These are phyloP conservation scores for Alligator sinensis DNA, from an alignment of 2,113 vertebrate species.

Conservation along the genomic window DNA sequence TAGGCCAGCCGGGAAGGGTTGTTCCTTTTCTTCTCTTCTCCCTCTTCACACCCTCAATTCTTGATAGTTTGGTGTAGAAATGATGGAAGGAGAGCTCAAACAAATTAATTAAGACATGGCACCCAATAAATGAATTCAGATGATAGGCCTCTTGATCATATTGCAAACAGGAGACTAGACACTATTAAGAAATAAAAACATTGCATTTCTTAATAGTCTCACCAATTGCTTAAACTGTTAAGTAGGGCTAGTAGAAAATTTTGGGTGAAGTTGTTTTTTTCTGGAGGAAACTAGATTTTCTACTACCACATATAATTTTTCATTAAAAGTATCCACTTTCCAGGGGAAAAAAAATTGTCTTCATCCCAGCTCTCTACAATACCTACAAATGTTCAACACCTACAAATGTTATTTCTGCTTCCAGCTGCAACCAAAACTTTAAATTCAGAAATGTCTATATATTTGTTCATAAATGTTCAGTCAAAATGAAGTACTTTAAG, in stretches of 20 bases:
- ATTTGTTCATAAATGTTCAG: not conserved
- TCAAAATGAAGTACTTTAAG: not conserved
- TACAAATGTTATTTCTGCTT: fast-evolving
- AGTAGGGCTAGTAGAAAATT: not conserved
- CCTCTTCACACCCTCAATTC: too few relatives aligned
- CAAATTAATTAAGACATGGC: not conserved
- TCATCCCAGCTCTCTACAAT: too few relatives aligned
- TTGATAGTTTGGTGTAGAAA: not conserved
- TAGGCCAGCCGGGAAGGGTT: too few relatives aligned
- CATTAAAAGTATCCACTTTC: not conserved
- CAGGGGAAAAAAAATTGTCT: not conserved
- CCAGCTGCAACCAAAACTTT: not conserved
- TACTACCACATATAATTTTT: not conserved
- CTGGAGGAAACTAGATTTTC: not conserved
- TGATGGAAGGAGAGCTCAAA: not conserved
- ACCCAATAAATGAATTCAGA: not conserved
- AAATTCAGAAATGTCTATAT: not conserved
- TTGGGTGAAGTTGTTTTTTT: not conserved
- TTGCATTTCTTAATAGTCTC: not conserved
- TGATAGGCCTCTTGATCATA: not conserved
- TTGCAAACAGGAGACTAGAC: not conserved
- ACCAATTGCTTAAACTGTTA: not conserved
- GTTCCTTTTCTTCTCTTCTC: too few relatives aligned
- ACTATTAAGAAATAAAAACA: not conserved
- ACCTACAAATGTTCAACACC: not conserved